Percentiles rank a stretch among this genome's conserved stretches.
phyloP scores from a whole-genome alignment of 2,113 vertebrate species.

The Myiopsitta monachus region DNA sequence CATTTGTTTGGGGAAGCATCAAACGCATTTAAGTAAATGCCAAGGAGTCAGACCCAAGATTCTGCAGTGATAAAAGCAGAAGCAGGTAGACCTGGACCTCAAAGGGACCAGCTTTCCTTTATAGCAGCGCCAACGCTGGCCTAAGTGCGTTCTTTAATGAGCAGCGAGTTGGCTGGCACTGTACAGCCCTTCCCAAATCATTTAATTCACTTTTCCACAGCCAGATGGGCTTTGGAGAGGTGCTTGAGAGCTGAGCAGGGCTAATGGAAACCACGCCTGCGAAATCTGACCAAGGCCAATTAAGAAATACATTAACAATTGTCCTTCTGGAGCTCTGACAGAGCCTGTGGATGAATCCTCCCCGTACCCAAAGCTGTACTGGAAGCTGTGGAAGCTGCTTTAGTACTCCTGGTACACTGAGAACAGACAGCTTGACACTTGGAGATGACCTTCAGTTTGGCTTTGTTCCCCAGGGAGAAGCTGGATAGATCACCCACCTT shows the following conservation, averaged over 20 bases:
- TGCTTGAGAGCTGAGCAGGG: background rate
- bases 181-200: background rate
- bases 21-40: background rate
- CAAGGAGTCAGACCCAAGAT: background rate
- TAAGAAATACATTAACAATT: background rate
- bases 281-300: background rate
- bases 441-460: background rate
- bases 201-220: background rate
- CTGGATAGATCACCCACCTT: background rate
- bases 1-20: background rate
- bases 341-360: background rate
- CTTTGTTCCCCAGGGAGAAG: background rate
- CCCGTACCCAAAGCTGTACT: background rate
- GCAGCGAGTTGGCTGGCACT: background rate
- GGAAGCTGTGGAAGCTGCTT: background rate
- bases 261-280: background rate
- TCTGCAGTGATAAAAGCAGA: slow-evolving; percentile 22
- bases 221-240: background rate
- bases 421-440: background rate
- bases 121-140: background rate
- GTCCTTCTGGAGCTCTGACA: background rate
- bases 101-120: background rate
- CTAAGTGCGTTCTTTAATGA: background rate
- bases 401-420: background rate
- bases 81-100: background rate